Conservation (phyloP, 2,113 vertebrate species). For the Collichthys lucidus region DNA sequence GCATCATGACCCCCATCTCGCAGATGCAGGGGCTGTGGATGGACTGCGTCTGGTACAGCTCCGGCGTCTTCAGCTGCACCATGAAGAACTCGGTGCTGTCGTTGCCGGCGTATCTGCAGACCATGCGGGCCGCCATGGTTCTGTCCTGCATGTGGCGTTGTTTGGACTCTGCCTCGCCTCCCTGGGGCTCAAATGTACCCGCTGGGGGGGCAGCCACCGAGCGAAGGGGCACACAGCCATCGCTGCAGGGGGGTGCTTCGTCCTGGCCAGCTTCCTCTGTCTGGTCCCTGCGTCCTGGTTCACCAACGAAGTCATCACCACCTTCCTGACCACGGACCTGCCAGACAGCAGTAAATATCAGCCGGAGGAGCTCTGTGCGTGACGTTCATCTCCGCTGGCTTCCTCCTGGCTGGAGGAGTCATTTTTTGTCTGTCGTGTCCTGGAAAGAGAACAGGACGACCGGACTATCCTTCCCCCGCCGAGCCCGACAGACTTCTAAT, state of each 20-base stretch:
- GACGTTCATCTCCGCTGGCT: slow-evolving; percentile 89
- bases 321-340: slow-evolving; percentile 87
- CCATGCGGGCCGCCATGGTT: slow-evolving; percentile 90
- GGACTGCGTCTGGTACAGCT: slow-evolving; percentile 97
- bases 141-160: slow-evolving; percentile 88
- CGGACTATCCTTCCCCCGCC: slow-evolving; percentile 61
- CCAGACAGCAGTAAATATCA: slow-evolving; percentile 90
- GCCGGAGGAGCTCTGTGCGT: slow-evolving; percentile 92
- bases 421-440: slow-evolving; percentile 91
- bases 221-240: slow-evolving; percentile 89
- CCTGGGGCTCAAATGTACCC: slow-evolving; percentile 93
- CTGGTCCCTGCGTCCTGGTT: slow-evolving; percentile 92
- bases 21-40: slow-evolving; percentile 97
- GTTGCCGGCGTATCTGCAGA: slow-evolving; percentile 88
- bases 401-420: slow-evolving; percentile 88
- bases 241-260: slow-evolving; percentile 89
- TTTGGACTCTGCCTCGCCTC: slow-evolving; percentile 89
- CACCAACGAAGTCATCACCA: slow-evolving; percentile 88
- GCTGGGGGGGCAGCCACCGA: slow-evolving; percentile 86
- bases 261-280: slow-evolving; percentile 87
- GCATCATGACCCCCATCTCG: slow-evolving; percentile 88
- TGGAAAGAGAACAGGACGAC: slow-evolving; percentile 74
- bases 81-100: slow-evolving; percentile 88
- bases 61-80: slow-evolving; percentile 94
- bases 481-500: slow-evolving; percentile 42